phyloP scores from a whole-genome alignment of 2,797 vertebrate species.

The Pantherophis vulpinus region DNA sequence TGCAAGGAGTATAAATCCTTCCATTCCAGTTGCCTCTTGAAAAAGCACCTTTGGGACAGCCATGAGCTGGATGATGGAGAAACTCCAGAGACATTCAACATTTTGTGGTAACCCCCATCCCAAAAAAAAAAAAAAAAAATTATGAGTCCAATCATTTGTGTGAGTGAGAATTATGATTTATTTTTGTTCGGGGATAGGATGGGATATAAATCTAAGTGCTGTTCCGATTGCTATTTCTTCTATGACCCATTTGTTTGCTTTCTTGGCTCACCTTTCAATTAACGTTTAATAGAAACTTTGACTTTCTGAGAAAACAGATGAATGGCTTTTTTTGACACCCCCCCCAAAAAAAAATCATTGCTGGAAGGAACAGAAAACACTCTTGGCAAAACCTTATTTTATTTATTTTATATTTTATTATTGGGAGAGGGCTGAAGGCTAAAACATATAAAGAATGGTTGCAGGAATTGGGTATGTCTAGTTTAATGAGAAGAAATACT shows the following conservation, averaged over 20 bases:
- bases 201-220: background rate
- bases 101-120: too few species aligned
- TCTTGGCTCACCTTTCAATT: background rate
- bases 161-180: background rate
- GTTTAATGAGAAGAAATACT: background rate
- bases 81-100: too few species aligned
- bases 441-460: background rate
- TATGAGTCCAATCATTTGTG: background rate
- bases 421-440: background rate
- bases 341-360: too few species aligned
- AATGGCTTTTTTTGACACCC: background rate
- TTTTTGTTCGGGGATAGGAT: background rate
- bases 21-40: too few species aligned
- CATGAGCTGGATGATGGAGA: too few species aligned
- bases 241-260: background rate
- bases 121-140: too few species aligned
- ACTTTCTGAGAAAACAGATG: background rate
- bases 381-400: background rate
- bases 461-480: background rate
- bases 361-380: background rate
- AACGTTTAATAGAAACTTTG: background rate
- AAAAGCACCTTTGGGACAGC: too few species aligned
- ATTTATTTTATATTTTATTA: background rate
- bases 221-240: background rate
- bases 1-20: too few species aligned